These are phyloP conservation scores for Opisthocomus hoazin DNA, from an alignment of 2,113 vertebrate species.

Conservation along the genomic window DNA sequence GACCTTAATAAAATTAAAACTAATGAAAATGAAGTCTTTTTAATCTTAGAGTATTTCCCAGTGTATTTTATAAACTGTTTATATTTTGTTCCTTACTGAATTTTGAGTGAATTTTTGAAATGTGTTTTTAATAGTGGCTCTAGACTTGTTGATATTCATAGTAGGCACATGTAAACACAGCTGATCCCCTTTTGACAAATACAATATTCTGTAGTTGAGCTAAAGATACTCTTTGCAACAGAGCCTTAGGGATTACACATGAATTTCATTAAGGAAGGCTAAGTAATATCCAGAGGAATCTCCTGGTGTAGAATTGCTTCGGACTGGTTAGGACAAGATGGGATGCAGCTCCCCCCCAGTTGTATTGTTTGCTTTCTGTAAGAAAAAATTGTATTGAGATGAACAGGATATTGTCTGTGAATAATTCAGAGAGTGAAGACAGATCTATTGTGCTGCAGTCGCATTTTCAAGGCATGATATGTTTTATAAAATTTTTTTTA, in stretches of 20 bases:
- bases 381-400: neutral
- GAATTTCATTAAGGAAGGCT: conserved; percentile 68
- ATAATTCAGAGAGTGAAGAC: neutral
- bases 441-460: neutral
- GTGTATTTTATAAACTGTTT: neutral
- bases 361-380: neutral
- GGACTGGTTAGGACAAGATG: conserved; percentile 59
- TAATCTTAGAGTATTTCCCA: neutral
- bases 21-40: neutral
- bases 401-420: neutral
- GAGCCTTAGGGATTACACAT: conserved; percentile 78
- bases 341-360: neutral
- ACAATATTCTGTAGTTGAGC: conserved; percentile 33
- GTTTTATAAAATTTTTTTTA: neutral
- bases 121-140: conserved; percentile 50
- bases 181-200: conserved; percentile 62
- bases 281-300: conserved; percentile 35
- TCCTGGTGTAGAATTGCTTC: conserved; percentile 27
- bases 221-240: conserved; percentile 60
- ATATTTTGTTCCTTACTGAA: neutral
- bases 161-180: conserved; percentile 70
- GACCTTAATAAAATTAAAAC: neutral
- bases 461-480: neutral
- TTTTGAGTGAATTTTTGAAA: neutral
- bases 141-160: conserved; percentile 59